A percentile compares a stretch with the other conserved stretches of the same genome.
These are phyloP conservation scores for Spea bombifrons DNA, from an alignment of 2,113 vertebrate species.

Conservation along the genomic window DNA sequence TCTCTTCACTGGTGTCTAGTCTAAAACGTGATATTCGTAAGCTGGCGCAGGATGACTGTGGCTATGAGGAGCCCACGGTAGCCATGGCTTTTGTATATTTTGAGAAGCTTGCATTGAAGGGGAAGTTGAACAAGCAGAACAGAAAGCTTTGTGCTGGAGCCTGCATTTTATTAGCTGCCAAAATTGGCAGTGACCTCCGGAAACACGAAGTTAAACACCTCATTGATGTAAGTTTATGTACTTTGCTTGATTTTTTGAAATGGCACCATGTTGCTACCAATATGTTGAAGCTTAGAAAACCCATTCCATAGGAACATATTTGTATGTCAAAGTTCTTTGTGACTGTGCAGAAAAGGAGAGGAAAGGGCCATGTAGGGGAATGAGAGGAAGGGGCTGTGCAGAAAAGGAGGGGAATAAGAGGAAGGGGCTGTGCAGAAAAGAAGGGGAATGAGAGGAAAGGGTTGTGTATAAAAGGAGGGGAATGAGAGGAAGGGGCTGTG, in stretches of 20 bases:
- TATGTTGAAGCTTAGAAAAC: too few species aligned
- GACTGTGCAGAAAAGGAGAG: too few species aligned
- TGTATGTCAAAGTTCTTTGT: too few species aligned
- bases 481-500: too few species aligned
- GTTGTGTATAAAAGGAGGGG: too few species aligned
- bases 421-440: too few species aligned
- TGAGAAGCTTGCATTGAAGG: constrained; percentile 94
- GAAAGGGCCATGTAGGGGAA: too few species aligned
- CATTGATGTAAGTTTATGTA: constrained; percentile 82
- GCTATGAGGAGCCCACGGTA: constrained; percentile 91
- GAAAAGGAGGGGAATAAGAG: too few species aligned
- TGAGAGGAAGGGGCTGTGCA: too few species aligned
- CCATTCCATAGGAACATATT: too few species aligned
- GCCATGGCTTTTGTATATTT: constrained; percentile 99
- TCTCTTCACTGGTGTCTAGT: constrained; percentile 57
- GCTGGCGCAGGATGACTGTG: constrained; percentile 89
- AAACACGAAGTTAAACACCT: constrained; percentile 96
- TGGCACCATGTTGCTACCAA: too few species aligned
- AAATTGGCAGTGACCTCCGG: constrained; percentile 94
- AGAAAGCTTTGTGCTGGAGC: constrained; percentile 95
- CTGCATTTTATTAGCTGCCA: constrained; percentile 91
- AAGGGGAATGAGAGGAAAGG: too few species aligned
- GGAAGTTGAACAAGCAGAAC: constrained; percentile 97
- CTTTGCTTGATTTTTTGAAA: not conserved
- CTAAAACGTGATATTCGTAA: constrained; percentile 95